A percentile compares a stretch with the other conserved stretches of the same genome.
phyloP scores from a whole-genome alignment of 2,113 vertebrate species.

The Spea multiplicata region DNA sequence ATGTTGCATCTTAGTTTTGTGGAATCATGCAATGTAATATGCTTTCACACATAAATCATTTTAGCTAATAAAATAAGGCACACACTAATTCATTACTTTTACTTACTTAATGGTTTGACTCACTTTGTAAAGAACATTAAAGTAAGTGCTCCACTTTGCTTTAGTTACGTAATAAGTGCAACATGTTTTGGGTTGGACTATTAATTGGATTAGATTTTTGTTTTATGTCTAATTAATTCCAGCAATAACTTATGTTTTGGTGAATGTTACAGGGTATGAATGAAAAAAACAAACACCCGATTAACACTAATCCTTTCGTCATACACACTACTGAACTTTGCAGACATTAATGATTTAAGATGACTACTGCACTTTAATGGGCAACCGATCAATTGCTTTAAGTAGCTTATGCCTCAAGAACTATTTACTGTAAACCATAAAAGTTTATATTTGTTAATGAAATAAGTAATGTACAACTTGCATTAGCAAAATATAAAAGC shows the following conservation, averaged over 20 bases:
- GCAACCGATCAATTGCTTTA: neutral
- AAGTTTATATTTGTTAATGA: slow-evolving; percentile 3
- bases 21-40: neutral
- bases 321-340: neutral
- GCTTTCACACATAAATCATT: neutral
- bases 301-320: neutral
- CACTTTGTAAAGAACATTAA: neutral
- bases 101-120: neutral
- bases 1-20: too few species aligned
- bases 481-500: neutral
- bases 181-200: neutral
- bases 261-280: neutral
- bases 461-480: neutral
- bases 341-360: neutral
- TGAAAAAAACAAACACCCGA: neutral
- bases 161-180: neutral
- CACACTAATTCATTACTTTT: neutral
- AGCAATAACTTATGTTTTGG: neutral
- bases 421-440: slow-evolving; percentile 3
- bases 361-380: neutral
- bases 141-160: neutral
- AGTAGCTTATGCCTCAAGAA: neutral
- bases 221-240: neutral
- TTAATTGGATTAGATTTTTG: neutral
- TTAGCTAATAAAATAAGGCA: neutral